Base-by-base conservation (phyloP, 2,113 vertebrate species). In the Nesogale talazaci region DNA sequence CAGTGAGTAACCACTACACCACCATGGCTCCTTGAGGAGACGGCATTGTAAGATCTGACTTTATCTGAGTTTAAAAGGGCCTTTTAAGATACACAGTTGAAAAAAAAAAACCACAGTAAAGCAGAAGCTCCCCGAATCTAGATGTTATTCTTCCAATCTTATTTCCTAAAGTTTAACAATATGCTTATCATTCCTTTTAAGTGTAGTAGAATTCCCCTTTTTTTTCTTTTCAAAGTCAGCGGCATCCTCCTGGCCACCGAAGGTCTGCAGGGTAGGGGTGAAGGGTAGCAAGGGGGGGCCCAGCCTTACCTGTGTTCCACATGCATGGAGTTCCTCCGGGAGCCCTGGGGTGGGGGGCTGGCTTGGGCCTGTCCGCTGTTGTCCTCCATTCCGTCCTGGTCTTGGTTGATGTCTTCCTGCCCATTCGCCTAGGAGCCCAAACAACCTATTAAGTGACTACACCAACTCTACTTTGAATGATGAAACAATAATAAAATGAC, bases 221-320 rank as follows among this genome's bases (percentile, higher is more conserved):
- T n/a, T 46, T 46, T 67, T 67, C 31, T 31, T n/a, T 34, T 70
- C 34, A 70, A 70, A 67, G 34, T 34, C 34, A 34, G 5, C 34
- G 34, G 17, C n/a, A 19, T 34, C 8, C 36, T 72, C 34, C 70
- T 72, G 70, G 34, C 20, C 7, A 36, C 19, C 3, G 70, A 36
- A n/a, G 8, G 10, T 16, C 69, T 12, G 22, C n/a, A 36, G 31
- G 16, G 67, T 29, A 69, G 67, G 67, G 31, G 67, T 31, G 31
- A 31, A 12, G 12, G 67, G 12, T 14, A 16, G 34, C n/a, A 27
- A 17, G 70, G n/a, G 7, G 11, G 8, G 70, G 70, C 6, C 3
- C 19, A 65, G 23, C 19, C 31, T 0, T 94, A 99, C 99, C 99
- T 98, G 98, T 99, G 99, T 91, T 99, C 99, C 46, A 99, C 98